Evolutionary conservation across 30 jellyfish, hydroid and myxozoan genomes (phyloP).

Genomic region (Aurelia sp.): DNA sequence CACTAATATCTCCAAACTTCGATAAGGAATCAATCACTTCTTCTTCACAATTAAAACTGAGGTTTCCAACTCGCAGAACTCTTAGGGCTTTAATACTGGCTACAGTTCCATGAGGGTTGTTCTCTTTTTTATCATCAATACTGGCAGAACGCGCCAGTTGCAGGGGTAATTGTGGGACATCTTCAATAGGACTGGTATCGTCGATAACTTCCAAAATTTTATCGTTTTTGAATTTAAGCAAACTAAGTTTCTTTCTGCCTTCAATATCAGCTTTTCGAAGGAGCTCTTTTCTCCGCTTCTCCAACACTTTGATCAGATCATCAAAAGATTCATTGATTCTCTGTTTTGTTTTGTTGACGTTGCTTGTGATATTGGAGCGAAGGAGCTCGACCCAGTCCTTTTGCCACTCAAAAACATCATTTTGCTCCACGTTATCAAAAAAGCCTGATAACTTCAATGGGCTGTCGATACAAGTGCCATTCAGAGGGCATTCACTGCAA

Average conservation of each 20-base stretch:
- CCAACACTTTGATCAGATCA: slow-evolving; percentile 35
- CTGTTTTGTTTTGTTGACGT: slow-evolving; percentile 58
- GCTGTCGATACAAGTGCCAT: slow-evolving; percentile 47
- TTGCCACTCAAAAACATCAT: slow-evolving; percentile 72
- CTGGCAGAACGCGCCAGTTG: slow-evolving; percentile 8
- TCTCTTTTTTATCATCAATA: neutral
- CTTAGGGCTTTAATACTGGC: slow-evolving; percentile 71
- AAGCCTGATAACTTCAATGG: slow-evolving; percentile 45
- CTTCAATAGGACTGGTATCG: slow-evolving; percentile 47
- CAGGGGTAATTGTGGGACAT: slow-evolving; percentile 57
- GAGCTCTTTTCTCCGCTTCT: slow-evolving; percentile 58
- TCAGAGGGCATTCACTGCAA: slow-evolving; percentile 71
- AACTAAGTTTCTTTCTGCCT: slow-evolving; percentile 63
- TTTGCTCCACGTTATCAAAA: slow-evolving; percentile 31
- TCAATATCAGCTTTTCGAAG: slow-evolving; percentile 70
- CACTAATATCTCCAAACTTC: slow-evolving; percentile 62
- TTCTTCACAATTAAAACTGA: slow-evolving; percentile 44
- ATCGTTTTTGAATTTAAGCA: slow-evolving; percentile 44
- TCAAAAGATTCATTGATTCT: slow-evolving; percentile 60
- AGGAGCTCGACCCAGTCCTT: slow-evolving; percentile 78
- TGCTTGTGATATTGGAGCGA: slow-evolving; percentile 54
- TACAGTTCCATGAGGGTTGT: slow-evolving; percentile 23
- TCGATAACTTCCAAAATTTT: slow-evolving; percentile 23
- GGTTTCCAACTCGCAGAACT: slow-evolving; percentile 67
- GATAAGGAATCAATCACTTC: slow-evolving; percentile 34